These are phyloP conservation scores for Epirrhoe alternata DNA, from an alignment of 2,888 invertebrate genomes.

Conservation along the genomic window DNA sequence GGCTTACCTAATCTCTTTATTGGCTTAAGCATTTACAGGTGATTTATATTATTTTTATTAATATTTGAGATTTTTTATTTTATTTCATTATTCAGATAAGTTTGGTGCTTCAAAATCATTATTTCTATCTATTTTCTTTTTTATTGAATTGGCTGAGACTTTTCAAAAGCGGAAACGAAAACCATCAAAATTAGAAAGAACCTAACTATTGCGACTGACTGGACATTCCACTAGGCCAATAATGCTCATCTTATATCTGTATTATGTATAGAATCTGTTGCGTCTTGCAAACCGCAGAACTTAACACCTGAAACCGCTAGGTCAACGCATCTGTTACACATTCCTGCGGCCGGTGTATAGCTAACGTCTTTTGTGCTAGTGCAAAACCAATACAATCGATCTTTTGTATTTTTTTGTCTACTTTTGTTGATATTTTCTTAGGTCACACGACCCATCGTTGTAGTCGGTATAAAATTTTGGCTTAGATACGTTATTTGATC, in stretches of 20 bases:
- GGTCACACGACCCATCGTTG: no score
- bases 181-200: no score
- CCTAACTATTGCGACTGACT: neutral
- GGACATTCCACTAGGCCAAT: neutral
- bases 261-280: slow-evolving; percentile 32
- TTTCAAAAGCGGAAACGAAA: no score
- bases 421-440: neutral
- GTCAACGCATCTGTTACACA: slow-evolving; percentile 43
- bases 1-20: slow-evolving; percentile 41
- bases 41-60: slow-evolving; percentile 25
- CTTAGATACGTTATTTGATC: no score
- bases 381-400: neutral
- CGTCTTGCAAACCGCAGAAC: slow-evolving; percentile 40
- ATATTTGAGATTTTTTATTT: neutral
- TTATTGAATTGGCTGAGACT: no score
- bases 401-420: slow-evolving; percentile 1
- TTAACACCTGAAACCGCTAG: slow-evolving; percentile 45
- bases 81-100: neutral
- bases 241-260: slow-evolving; percentile 20
- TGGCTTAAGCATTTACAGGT: slow-evolving; percentile 34
- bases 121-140: no score
- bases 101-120: neutral
- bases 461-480: no score
- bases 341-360: slow-evolving; percentile 39
- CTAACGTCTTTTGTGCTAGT: slow-evolving; percentile 8